These are phyloP conservation scores for Melieria picta DNA, from an alignment of 2,888 invertebrate species.

Conservation along the genomic window DNA sequence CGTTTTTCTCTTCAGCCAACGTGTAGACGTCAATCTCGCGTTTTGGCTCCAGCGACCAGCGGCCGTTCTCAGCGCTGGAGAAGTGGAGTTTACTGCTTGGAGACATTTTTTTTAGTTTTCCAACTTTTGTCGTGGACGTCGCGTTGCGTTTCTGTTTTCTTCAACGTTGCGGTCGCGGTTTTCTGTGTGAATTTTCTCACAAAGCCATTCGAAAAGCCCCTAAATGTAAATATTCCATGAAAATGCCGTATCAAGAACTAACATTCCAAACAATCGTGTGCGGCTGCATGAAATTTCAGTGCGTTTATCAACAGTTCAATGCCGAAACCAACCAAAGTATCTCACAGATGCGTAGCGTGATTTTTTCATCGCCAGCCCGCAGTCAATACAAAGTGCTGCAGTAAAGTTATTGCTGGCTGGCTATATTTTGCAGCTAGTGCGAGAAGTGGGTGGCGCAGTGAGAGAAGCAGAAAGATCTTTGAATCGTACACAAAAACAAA, in stretches of 20 bases:
- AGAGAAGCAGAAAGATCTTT: neutral
- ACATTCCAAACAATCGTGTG: conserved; percentile 1
- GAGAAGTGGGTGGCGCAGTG: neutral
- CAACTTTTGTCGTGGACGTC: conserved; percentile 26
- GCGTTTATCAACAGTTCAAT: conserved; percentile 7
- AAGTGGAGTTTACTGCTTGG: conserved; percentile 14
- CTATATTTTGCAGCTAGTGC: conserved; percentile 4
- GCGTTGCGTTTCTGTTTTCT: conserved; percentile 30
- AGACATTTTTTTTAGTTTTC: conserved; percentile 32
- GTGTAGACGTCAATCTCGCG: neutral
- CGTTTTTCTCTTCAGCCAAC: neutral
- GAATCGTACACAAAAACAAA: neutral
- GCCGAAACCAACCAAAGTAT: conserved; percentile 33
- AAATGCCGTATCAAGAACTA: conserved; percentile 22
- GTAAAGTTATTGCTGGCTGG: too few species aligned
- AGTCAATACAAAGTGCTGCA: conserved; percentile 11
- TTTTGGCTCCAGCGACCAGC: too few species aligned
- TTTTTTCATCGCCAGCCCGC: neutral
- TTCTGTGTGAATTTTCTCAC: conserved; percentile 23
- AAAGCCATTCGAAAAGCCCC: too few species aligned
- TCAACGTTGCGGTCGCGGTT: conserved; percentile 17
- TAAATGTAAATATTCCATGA: conserved; percentile 35
- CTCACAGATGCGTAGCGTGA: conserved; percentile 31
- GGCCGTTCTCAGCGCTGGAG: conserved; percentile 8
- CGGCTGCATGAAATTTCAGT: neutral